phyloP scores from a whole-genome alignment of 2,113 vertebrate genomes.

The Myiopsitta monachus region DNA sequence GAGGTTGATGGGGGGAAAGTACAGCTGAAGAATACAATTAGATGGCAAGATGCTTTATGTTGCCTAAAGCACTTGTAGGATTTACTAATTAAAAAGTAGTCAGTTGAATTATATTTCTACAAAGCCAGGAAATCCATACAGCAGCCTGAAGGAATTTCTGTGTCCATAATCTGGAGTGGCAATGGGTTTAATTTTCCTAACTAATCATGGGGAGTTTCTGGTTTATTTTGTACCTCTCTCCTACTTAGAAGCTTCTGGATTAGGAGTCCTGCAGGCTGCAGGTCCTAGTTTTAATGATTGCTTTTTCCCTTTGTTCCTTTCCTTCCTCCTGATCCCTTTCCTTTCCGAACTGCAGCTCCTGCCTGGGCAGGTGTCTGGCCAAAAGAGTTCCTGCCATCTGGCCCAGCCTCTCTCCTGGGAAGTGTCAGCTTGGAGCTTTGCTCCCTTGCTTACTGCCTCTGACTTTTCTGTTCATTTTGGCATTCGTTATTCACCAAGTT shows the following conservation, averaged over 20 bases:
- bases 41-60: slow-evolving; percentile 22
- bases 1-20: background rate
- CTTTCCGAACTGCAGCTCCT: background rate
- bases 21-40: background rate
- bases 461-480: background rate
- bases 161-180: background rate
- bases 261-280: background rate
- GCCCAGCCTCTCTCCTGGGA: background rate
- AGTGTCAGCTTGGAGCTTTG: slow-evolving; percentile 36
- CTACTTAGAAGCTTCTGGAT: background rate
- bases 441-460: slow-evolving; percentile 19
- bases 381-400: slow-evolving; percentile 66
- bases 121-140: background rate
- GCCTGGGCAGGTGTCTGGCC: slow-evolving; percentile 52
- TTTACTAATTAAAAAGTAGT: background rate
- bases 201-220: background rate
- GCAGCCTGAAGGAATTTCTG: background rate
- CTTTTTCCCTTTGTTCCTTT: background rate
- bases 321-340: background rate
- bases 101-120: slow-evolving; percentile 23
- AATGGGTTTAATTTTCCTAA: background rate
- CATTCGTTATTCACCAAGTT: slow-evolving; percentile 55
- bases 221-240: background rate
- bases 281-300: background rate
- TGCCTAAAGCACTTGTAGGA: background rate